Evolutionary conservation across 2,888 invertebrate species (phyloP).

Genomic region (Rhingia campestris): DNA sequence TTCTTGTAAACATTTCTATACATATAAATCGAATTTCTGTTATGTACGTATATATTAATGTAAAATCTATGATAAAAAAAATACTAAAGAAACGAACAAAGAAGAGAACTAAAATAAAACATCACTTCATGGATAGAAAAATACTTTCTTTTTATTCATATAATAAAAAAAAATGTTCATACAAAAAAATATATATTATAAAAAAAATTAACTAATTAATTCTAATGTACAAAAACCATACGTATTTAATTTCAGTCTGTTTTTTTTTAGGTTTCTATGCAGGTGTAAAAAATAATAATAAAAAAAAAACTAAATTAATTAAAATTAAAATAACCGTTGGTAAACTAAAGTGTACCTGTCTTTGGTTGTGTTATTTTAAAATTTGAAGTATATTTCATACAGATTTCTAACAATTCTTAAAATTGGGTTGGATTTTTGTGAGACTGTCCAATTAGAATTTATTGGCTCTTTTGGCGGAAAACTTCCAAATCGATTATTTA

Average conservation of each 20-base stretch:
- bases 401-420: constrained; percentile 41
- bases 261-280: constrained; percentile 36
- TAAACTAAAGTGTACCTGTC: constrained; percentile 47
- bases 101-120: constrained; percentile 52
- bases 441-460: constrained; percentile 32
- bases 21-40: constrained; percentile 52
- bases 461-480: constrained; percentile 44
- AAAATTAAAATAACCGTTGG: constrained; percentile 15
- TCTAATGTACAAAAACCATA: constrained; percentile 51
- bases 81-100: constrained; percentile 15
- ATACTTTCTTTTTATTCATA: constrained; percentile 44
- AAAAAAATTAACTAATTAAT: constrained; percentile 68
- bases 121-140: constrained; percentile 51
- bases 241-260: constrained; percentile 69
- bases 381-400: constrained; percentile 45
- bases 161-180: constrained; percentile 32
- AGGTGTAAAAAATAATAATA: constrained; percentile 37
- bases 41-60: constrained; percentile 57
- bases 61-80: constrained; percentile 28
- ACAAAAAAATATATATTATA: constrained; percentile 57
- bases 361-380: constrained; percentile 61
- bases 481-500: constrained; percentile 67
- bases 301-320: constrained; percentile 24
- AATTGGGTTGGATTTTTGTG: constrained; percentile 44
- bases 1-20: constrained; percentile 7